Base-by-base conservation (phyloP, 2,888 invertebrate genomes). In the Xylota sylvarum region DNA sequence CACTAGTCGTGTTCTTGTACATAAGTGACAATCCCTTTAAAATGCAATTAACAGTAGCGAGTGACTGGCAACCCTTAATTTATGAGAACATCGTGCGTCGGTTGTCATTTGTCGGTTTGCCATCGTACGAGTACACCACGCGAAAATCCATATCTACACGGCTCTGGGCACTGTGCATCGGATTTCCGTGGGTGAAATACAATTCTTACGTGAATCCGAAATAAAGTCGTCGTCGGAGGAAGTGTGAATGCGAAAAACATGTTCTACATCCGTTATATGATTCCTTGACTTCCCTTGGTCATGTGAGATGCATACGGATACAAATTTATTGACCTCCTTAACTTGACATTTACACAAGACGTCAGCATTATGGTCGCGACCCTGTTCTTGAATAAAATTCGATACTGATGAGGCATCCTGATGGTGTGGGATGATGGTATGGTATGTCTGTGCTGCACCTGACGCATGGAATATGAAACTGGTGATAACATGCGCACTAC, bases 291-390 rank as follows among this genome's bases (percentile, higher is more conserved):
- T 60, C 50, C 62, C 17, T 79, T 19, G 50, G 58, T 64, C 37
- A 48, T 23, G 23, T 55, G 55, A 60, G 64, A 32, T 40, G 46
- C 48, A 46, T 60, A 27, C 30, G 55, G 30, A 37, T 58, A 67
- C 62, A 64, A 76, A 85, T 85, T 70, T 76, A 85, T 82, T 86
- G 82, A 82, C 86, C 86, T 82, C 82, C 56, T 82, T 82, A 82
- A 69, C 50, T 67, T 82, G 77, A 73, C 77, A 78, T 86, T 72
- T 67, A 67, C n/a, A n/a, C 58, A 60, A 40, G 35, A 55, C n/a
- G 37, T 65, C 30, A 40, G 55, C 69, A 40, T 30, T 43, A 14
- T 17, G 46, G 4, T 6, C 27, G 17, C 17, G 23, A 17, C 32
- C 58, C 32, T 7, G 52, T 32, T 7, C 40, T 19, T 23, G 62